Evolutionary conservation across 1,140 invertebrate species (phyloP).

Genomic region (Orchestia grillus): DNA sequence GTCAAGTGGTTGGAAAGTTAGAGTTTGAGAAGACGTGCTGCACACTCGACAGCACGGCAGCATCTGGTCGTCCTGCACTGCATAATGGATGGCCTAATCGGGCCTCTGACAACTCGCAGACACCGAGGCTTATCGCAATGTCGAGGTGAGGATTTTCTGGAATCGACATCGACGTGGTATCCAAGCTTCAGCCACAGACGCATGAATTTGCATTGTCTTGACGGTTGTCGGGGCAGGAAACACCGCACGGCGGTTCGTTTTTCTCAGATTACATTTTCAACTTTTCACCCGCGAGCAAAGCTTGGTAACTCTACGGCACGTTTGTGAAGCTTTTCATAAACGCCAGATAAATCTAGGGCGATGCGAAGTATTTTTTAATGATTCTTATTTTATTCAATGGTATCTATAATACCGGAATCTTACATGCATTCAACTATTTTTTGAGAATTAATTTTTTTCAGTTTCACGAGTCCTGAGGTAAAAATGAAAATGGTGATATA

Average conservation of each 20-base stretch:
- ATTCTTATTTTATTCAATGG: too few relatives aligned
- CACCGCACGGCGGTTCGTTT: background rate
- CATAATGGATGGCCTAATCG: constrained; percentile 28
- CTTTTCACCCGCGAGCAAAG: background rate
- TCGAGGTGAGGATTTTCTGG: constrained; percentile 8
- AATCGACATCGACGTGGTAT: background rate
- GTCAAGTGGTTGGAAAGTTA: background rate
- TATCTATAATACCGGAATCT: too few relatives aligned
- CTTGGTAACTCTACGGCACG: too few relatives aligned
- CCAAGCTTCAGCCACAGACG: background rate
- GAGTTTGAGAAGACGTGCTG: background rate
- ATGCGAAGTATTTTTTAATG: too few relatives aligned
- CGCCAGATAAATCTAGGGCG: too few relatives aligned
- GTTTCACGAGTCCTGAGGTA: too few relatives aligned
- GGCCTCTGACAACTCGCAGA: background rate
- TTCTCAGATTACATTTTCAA: background rate
- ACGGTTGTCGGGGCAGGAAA: background rate
- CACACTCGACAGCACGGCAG: background rate
- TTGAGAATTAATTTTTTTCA: too few relatives aligned
- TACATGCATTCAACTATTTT: too few relatives aligned
- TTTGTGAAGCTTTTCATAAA: background rate
- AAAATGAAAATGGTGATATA: too few relatives aligned
- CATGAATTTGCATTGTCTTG: background rate
- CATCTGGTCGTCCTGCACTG: background rate
- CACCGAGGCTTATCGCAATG: background rate